Evolutionary conservation across 2,113 vertebrate species (phyloP).

Genomic region (Sarotherodon lohbergeri): DNA sequence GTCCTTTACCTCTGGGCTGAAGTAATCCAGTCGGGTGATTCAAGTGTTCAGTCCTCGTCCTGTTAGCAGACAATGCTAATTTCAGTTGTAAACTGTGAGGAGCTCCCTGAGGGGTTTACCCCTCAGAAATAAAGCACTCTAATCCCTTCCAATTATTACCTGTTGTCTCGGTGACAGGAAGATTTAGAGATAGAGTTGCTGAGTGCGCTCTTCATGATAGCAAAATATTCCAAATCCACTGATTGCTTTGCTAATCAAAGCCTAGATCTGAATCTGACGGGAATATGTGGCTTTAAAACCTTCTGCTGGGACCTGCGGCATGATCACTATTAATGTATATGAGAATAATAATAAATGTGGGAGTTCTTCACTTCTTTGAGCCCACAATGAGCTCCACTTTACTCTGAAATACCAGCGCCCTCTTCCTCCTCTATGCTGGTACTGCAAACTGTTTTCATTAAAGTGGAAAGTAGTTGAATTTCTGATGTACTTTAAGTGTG

Average conservation of each 20-base stretch:
- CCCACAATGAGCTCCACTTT: not conserved
- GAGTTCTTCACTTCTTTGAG: not conserved
- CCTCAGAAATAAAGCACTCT: not conserved
- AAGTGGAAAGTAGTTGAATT: not conserved
- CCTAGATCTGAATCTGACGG: not conserved
- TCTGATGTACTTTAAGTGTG: not conserved
- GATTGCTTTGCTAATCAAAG: not conserved
- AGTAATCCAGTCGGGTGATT: not conserved
- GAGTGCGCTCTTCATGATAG: not conserved
- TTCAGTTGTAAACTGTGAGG: not conserved
- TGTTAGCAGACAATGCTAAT: not conserved
- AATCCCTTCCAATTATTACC: not conserved
- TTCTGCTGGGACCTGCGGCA: not conserved
- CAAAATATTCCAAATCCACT: not conserved
- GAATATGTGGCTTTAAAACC: not conserved
- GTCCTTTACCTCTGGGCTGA: not conserved
- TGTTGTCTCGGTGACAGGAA: not conserved
- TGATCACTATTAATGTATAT: not conserved
- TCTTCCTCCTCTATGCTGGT: not conserved
- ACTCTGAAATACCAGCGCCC: not conserved
- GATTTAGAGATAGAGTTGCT: not conserved
- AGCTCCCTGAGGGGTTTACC: not conserved
- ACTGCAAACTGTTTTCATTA: not conserved
- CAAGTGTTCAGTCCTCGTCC: not conserved
- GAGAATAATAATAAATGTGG: not conserved